Percentiles rank a stretch among this genome's conserved stretches.
These are phyloP conservation scores for Ophonus ardosiacus DNA, from an alignment of 2,888 invertebrate genomes.

Conservation along the genomic window DNA sequence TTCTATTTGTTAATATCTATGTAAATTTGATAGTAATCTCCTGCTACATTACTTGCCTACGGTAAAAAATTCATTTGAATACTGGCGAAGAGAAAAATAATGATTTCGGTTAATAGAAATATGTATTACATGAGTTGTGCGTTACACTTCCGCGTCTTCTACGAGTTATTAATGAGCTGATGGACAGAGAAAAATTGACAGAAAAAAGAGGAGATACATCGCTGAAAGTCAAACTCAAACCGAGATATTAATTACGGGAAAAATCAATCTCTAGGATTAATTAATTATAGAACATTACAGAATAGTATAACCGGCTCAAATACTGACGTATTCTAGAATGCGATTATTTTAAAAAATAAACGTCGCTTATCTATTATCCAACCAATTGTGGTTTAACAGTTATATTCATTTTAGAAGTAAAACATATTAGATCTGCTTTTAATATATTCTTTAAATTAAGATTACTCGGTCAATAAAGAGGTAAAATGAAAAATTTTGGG, in stretches of 20 bases:
- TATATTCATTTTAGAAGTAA: too few species aligned
- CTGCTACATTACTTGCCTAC: constrained; percentile 13
- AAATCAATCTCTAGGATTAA: background rate
- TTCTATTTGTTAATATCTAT: constrained; percentile 60
- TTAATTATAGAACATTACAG: background rate
- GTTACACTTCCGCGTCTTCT: constrained; percentile 20
- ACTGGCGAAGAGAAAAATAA: constrained; percentile 42
- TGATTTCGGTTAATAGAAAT: constrained; percentile 51
- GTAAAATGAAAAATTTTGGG: too few species aligned
- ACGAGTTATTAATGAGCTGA: constrained; percentile 23
- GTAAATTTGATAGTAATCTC: constrained; percentile 59
- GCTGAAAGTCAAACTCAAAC: background rate
- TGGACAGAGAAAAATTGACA: constrained; percentile 27
- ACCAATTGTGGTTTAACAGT: too few species aligned
- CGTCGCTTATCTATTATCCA: too few species aligned
- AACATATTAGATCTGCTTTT: too few species aligned
- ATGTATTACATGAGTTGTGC: constrained; percentile 22
- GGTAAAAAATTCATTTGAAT: constrained; percentile 57
- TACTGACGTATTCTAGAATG: too few species aligned
- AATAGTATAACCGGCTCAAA: too few species aligned
- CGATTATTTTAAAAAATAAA: too few species aligned
- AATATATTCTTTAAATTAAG: too few species aligned
- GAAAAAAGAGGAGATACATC: constrained; percentile 22
- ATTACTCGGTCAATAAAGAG: too few species aligned
- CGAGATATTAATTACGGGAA: constrained; percentile 1